phyloP scores from a whole-genome alignment of 2,797 vertebrate genomes.

The Rhinoraja longicauda region DNA sequence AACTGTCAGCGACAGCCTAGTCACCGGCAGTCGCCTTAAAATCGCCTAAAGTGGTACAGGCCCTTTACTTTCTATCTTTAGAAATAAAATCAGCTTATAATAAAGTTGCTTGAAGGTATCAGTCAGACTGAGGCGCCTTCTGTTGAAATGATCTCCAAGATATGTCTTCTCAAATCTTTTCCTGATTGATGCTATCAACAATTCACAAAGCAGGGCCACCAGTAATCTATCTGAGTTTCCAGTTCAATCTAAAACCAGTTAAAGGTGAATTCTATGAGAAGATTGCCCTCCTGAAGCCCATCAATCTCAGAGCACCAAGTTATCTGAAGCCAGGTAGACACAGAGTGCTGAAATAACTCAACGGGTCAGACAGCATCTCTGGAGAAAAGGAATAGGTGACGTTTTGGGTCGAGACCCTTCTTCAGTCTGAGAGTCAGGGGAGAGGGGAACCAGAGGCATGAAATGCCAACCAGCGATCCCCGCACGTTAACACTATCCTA shows the following conservation, averaged over 20 bases:
- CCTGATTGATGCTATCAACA: not conserved
- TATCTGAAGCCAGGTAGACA: constrained; percentile 38
- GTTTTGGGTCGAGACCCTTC: no score
- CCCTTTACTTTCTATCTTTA: not conserved
- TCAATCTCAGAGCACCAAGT: constrained; percentile 46
- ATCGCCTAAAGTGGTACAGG: no score
- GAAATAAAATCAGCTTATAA: not conserved
- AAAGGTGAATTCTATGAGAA: constrained; percentile 44
- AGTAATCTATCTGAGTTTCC: constrained; percentile 44
- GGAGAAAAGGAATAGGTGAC: no score
- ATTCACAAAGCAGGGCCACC: not conserved
- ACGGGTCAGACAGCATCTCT: no score
- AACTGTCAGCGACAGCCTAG: no score
- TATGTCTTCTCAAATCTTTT: not conserved
- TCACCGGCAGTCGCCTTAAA: no score
- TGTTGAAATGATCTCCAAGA: not conserved
- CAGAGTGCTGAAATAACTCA: no score
- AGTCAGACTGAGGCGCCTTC: not conserved
- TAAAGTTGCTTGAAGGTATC: not conserved
- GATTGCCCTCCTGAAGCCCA: constrained; percentile 46
- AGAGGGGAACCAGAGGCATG: no score
- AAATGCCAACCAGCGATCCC: no score
- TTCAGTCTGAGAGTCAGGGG: no score
- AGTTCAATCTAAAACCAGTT: constrained; percentile 45
- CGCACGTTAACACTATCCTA: no score